These are phyloP conservation scores for Petrocephalus schoutedeni DNA, from an alignment of 2,797 vertebrate species.

Conservation along the genomic window DNA sequence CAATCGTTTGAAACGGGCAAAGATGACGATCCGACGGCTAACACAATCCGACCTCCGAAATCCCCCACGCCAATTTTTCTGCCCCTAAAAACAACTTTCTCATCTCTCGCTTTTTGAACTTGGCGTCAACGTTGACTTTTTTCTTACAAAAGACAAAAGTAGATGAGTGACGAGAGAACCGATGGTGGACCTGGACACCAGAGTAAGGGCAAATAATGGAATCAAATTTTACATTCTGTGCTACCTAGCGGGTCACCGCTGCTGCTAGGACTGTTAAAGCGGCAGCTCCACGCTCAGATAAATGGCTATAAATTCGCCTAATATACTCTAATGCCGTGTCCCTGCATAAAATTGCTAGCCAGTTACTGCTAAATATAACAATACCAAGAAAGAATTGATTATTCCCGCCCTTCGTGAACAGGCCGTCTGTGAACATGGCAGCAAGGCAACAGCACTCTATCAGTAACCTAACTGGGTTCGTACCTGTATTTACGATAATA, in stretches of 20 bases:
- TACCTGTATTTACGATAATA: not conserved
- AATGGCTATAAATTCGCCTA: not conserved
- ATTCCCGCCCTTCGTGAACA: not conserved
- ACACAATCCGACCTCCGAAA: not conserved
- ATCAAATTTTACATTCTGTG: not conserved
- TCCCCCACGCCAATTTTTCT: not conserved
- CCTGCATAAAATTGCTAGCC: not conserved
- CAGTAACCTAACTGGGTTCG: not conserved
- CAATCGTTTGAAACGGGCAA: not conserved
- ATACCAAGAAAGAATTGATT: not conserved
- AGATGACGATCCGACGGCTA: not conserved
- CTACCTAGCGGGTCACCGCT: not conserved
- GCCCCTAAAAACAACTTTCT: not conserved
- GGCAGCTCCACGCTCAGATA: not conserved
- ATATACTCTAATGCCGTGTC: not conserved
- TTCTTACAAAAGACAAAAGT: not conserved
- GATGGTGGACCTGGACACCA: not conserved
- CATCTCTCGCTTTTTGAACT: not conserved
- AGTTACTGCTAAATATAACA: not conserved
- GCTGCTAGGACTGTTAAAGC: not conserved
- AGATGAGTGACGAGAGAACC: not conserved
- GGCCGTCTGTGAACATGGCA: not conserved
- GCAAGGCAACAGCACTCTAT: not conserved
- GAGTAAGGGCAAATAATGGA: not conserved
- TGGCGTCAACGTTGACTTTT: not conserved